Base-by-base conservation (phyloP, 2,888 invertebrate species). In the Aphidius colemani region DNA sequence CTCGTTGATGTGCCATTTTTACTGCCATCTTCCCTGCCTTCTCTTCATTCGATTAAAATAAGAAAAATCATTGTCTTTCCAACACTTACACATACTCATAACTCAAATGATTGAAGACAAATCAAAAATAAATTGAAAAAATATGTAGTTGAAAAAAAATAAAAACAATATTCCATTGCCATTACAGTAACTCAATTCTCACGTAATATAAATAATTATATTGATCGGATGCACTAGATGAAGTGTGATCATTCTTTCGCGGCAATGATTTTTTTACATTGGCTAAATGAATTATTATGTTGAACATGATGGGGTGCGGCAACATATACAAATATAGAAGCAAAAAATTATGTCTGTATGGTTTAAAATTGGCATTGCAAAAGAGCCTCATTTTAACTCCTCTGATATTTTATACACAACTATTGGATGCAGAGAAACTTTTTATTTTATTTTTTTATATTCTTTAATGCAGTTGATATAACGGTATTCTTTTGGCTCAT, bases 221-320 rank as follows among this genome's bases (percentile, higher is more conserved):
- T 30, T 30, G 5, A 30, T 30, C 30, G 5, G 30, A 40, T 63
- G 43, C 59, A 53, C 53, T 10, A 46, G 57, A 53, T 46, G 41
- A 48, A 43, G 18, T 7, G 50, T 48, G 30, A 57, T 46, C 49
- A 11, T 45, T 49, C n/a, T 45, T 48, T 53, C 60, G 11, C 13
- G 53, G 45, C 59, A 51, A 61, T 64, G 49, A 63, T 65, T 66
- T 59, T 30, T 61, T 61, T 48, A 58, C 50, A 44, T 69, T 69
- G 62, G 66, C 64, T 66, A 63, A 69, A 69, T 70, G 69, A 69
- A 67, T 70, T 70, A 70, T 69, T 61, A 66, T 67, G 65, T 69
- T 64, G 66, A 66, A 66, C 65, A 57, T 51, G 55, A 53, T 50
- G 64, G 58, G 70, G 70, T 67, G 68, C 66, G 70, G 67, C 68